Evolutionary conservation across 2,888 invertebrate genomes (phyloP), one percentile per base, ranked within the genome.

Genomic region (Lithophane socia): DNA sequence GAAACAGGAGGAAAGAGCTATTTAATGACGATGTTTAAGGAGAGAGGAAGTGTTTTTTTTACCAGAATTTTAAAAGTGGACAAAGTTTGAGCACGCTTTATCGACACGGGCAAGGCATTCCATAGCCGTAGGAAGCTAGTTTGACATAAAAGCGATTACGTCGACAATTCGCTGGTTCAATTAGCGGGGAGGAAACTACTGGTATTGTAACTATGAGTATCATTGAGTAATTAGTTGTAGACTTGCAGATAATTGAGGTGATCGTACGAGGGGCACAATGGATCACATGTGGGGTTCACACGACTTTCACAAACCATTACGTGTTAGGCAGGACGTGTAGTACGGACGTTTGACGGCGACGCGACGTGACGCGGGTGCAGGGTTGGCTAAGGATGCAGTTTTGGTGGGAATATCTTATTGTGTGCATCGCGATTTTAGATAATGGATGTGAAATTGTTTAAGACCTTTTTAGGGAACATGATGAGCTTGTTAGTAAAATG

Each of bases 241-340:
- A 78, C 77, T 80, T 64, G 73, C 72, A 74, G 90, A 92, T 94
- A 93, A 94, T 94, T 92, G 93, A 91, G 84, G 90, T 86, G 89
- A 92, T 91, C 87, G 92, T 91, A 93, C 92, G 92, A 92, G 92
- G 88, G 88, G 86, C 89, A 95, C 94, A 95, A 95, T 94, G 91
- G 92, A 90, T 90, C 92, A 89, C 86, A 90, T 88, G 90, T 85
- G 86, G 89, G 88, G 93, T 95, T 96, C 95, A 92, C 95, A 95
- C 93, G 93, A 91, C 94, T 95, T 95, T 96, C 95, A 92, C 95
- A 91, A 92, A 81, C 90, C 92, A 95, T 95, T 94, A 93, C 91
- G 86, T 90, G 91, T 86, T 88, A 82, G 87, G 82, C 89, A 94
- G 94, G 95, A 94, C 92, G 93, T 92, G 91, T 91, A 88, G 89